Base-by-base conservation (phyloP, 2,888 invertebrate species). In the Dryobota labecula region DNA sequence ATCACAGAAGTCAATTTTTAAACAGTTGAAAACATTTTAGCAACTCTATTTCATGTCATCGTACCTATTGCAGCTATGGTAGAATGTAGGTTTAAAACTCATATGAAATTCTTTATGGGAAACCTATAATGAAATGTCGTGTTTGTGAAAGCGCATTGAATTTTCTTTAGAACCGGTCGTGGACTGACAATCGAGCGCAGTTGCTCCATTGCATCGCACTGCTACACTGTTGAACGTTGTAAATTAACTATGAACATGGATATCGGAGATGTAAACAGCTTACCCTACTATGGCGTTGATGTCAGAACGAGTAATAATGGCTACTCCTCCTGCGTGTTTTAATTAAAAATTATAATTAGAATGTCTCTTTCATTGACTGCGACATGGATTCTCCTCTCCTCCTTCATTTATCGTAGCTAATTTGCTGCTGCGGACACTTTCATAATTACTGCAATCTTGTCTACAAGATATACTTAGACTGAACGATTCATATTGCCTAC, bases 91-190 rank as follows among this genome's bases (percentile, higher is more conserved):
- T 54, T 69, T 62, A 60, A 54, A 73, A 45, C 72, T 70, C 78
- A 75, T 69, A 73, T 51, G 38, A 80, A 69, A 80, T 73, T 84
- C 73, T 85, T 87, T 71, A 78, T 84, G 89, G 90, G 89, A 91
- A 92, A 91, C 84, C 87, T 73, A 79, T 72, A 84, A 83, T 80
- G 84, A 89, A 89, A 89, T 90, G 87, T 90, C 86, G 80, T 82
- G 49, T 82, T 80, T 87, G 88, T 92, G 94, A 94, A 94, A 94
- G 94, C 90, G 90, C 85, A 84, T 80, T 86, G 86, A 91, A 89
- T 92, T 94, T 93, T 92, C 92, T 91, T 90, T 71, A 72, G 80
- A 93, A 94, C 93, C 92, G 91, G 94, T 93, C 84, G 74, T 58
- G 67, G 49, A 56, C 65, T 78, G 84, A 78, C 78, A 76, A 83